A percentile compares a stretch with the other conserved stretches of the same genome.
Conservation (phyloP, 2,113 vertebrate species). For the Pyrgilauda ruficollis region DNA sequence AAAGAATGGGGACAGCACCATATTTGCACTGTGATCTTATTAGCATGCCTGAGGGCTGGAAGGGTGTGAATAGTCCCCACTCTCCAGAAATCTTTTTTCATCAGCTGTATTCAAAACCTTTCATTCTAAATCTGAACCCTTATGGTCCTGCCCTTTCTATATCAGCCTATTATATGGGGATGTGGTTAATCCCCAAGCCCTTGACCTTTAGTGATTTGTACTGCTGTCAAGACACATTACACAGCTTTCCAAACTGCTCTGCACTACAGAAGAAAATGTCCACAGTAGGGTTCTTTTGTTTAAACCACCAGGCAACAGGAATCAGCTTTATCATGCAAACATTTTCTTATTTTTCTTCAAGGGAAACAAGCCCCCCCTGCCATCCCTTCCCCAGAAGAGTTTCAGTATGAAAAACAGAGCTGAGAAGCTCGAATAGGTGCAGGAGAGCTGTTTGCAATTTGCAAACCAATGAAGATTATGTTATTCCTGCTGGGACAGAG, state of each 20-base stretch:
- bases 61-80: not conserved
- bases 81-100: not conserved
- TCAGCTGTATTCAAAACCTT: constrained; percentile 23
- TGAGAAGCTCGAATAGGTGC: not conserved
- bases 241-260: constrained; percentile 33
- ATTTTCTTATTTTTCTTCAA: not conserved
- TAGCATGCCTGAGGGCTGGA: not conserved
- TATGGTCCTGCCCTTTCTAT: constrained; percentile 22
- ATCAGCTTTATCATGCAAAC: constrained; percentile 30
- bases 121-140: constrained; percentile 16
- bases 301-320: not conserved
- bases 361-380: not conserved
- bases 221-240: constrained; percentile 47
- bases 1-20: not conserved
- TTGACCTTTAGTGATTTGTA: constrained; percentile 60
- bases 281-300: constrained; percentile 23
- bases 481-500: constrained; percentile 2
- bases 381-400: not conserved
- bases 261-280: constrained; percentile 24
- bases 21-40: not conserved
- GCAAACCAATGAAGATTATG: not conserved
- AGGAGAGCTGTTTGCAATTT: not conserved
- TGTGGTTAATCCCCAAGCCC: constrained; percentile 48
- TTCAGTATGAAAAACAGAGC: not conserved
- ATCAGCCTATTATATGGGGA: constrained; percentile 22